phyloP scores from a whole-genome alignment of 1,140 invertebrate genomes.

The Cydia strobilella region DNA sequence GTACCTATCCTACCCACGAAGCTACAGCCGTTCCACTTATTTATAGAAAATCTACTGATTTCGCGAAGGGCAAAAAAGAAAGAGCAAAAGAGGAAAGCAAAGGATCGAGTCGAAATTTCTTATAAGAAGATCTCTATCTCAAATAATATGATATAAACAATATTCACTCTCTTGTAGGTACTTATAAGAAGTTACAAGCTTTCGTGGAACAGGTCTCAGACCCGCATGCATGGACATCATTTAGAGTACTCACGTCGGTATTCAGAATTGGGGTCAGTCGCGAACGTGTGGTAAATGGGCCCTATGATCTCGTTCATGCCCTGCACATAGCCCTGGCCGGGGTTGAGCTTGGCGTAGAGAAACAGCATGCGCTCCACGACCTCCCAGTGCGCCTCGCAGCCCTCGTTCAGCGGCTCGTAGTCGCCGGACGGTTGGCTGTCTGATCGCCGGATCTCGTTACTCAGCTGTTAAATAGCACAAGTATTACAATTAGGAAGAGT shows the following conservation, averaged over 20 bases:
- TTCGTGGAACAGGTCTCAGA: too few relatives aligned
- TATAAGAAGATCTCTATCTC: too few relatives aligned
- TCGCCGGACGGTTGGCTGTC: constrained; percentile 76
- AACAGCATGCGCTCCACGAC: constrained; percentile 98
- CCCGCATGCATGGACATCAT: too few relatives aligned
- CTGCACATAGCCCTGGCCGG: constrained; percentile 98
- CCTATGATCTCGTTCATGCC: constrained; percentile 99
- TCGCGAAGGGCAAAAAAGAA: too few relatives aligned
- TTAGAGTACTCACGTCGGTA: constrained; percentile 85
- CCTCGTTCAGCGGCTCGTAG: constrained; percentile 90
- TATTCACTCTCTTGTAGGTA: too few relatives aligned
- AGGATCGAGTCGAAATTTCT: too few relatives aligned
- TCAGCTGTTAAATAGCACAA: constrained; percentile 48
- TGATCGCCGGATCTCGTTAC: constrained; percentile 59
- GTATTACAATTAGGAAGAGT: not conserved
- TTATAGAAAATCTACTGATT: too few relatives aligned
- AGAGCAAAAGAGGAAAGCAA: too few relatives aligned
- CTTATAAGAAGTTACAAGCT: too few relatives aligned
- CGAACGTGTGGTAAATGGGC: constrained; percentile 98
- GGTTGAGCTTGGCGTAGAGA: constrained; percentile 98
- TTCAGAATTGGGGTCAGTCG: constrained; percentile 90
- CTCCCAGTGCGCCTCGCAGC: constrained; percentile 96
- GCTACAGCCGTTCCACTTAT: too few relatives aligned
- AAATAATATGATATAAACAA: too few relatives aligned
- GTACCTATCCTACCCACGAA: too few relatives aligned